Conservation (phyloP, 2,797 vertebrate species). For the Graptemys geographica region DNA sequence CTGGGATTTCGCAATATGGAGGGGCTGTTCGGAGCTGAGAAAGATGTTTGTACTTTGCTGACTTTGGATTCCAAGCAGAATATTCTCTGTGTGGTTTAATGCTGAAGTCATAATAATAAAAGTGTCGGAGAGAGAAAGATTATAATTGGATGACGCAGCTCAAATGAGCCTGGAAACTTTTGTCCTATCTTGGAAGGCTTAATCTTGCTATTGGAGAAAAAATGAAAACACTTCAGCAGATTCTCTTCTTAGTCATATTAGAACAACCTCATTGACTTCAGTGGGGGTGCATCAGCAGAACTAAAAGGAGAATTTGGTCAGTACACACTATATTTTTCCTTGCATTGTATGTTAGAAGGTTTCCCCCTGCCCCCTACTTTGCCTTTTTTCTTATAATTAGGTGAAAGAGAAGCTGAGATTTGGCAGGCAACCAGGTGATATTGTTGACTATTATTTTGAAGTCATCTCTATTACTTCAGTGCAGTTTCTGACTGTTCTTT, state of each 20-base stretch:
- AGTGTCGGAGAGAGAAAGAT: neutral
- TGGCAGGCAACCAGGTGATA: neutral
- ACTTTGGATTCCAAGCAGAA: neutral
- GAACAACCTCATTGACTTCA: neutral
- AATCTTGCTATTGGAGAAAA: neutral
- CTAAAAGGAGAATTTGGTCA: neutral
- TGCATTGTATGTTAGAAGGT: neutral
- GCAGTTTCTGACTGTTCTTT: neutral
- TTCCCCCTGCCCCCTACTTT: neutral
- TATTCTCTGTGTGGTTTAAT: neutral
- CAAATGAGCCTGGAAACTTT: neutral
- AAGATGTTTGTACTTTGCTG: accelerated
- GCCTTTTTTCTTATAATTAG: neutral
- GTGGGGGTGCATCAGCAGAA: neutral
- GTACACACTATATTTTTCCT: neutral
- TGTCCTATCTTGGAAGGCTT: neutral
- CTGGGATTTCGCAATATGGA: neutral
- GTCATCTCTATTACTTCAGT: neutral
- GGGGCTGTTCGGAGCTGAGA: neutral
- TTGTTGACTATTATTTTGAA: neutral
- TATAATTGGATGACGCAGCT: neutral
- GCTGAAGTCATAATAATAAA: neutral
- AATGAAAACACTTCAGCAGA: neutral
- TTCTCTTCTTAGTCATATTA: neutral
- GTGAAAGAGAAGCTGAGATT: neutral